These are phyloP conservation scores for Panonychus citri DNA, from an alignment of 1,140 invertebrate species.

Conservation along the genomic window DNA sequence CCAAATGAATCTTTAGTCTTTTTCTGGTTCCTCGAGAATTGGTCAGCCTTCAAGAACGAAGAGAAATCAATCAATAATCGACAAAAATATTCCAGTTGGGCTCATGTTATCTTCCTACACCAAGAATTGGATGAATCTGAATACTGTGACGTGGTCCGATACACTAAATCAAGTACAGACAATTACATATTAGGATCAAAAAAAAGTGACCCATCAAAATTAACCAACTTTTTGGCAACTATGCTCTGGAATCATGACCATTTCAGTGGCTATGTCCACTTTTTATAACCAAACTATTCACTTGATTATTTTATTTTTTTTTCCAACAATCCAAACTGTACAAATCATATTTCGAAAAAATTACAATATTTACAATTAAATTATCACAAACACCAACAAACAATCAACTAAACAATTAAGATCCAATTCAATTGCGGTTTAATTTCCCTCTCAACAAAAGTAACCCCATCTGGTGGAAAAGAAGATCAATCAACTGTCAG, in stretches of 20 bases:
- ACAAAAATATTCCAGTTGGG: background rate
- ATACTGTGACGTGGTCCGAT: background rate
- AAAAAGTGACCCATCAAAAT: background rate
- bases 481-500: no score
- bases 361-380: no score
- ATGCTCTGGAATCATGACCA: background rate
- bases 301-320: no score
- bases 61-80: background rate
- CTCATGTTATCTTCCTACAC: background rate
- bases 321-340: no score
- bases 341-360: no score
- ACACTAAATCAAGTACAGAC: background rate
- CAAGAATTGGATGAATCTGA: background rate
- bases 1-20: background rate
- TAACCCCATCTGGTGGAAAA: no score
- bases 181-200: background rate
- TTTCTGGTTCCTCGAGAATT: background rate
- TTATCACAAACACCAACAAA: no score
- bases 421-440: no score
- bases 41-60: background rate
- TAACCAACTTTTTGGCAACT: background rate
- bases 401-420: no score
- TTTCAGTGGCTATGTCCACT: background rate
- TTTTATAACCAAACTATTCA: no score
- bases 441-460: no score